These are phyloP conservation scores for Palythoa grandiflora DNA, from an alignment of 92 coral and sea anemone genomes.

Conservation along the genomic window DNA sequence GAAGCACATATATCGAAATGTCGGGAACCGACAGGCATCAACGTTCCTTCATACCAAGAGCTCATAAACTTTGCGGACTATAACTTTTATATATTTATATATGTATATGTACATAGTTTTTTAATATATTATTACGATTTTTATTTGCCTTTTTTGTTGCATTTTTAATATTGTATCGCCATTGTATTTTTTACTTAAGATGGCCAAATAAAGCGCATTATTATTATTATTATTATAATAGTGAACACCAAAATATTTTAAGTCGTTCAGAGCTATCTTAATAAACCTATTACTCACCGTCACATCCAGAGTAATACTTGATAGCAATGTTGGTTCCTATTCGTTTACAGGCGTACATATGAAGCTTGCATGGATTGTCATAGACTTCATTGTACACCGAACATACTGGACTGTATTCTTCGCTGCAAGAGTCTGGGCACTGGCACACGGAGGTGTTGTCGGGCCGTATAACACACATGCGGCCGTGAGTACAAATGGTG, in stretches of 20 bases:
- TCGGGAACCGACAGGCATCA: no score
- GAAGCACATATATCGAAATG: no score
- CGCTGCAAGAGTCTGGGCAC: slow-evolving; percentile 21
- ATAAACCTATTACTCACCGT: background rate
- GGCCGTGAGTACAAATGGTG: slow-evolving; percentile 18
- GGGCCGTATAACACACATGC: slow-evolving; percentile 26
- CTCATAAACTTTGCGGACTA: no score
- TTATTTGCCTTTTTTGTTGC: no score
- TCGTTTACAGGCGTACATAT: slow-evolving; percentile 33
- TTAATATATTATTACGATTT: no score
- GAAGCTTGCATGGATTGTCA: slow-evolving; percentile 28
- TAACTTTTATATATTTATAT: no score
- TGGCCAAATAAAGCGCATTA: no score
- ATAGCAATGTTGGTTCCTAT: slow-evolving; percentile 35
- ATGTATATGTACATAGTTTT: no score
- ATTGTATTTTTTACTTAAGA: no score
- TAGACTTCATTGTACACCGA: slow-evolving; percentile 27
- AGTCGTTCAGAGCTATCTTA: background rate
- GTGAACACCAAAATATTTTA: background rate
- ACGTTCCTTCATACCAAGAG: no score
- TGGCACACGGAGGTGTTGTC: slow-evolving; percentile 30
- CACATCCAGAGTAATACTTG: slow-evolving; percentile 28
- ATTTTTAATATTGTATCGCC: no score
- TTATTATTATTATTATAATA: background rate
- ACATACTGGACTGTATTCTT: slow-evolving; percentile 22